A percentile compares a stretch with the other conserved stretches of the same genome.
These are phyloP conservation scores for Achatina immaculata DNA, from an alignment of 1,140 invertebrate species.

Conservation along the genomic window DNA sequence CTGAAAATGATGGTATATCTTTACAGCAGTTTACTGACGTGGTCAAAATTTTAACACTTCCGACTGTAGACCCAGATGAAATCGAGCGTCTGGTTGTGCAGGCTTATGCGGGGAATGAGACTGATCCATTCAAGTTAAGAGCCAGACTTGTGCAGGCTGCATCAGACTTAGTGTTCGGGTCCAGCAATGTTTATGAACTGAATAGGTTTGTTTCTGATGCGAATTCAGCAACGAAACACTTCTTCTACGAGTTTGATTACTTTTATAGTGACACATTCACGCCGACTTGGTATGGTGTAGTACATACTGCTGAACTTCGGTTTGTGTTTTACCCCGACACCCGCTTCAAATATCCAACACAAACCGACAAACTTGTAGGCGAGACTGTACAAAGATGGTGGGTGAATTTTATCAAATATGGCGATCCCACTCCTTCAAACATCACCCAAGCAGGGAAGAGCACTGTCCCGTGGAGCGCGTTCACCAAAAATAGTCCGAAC, in stretches of 20 bases:
- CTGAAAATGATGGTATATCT: background rate
- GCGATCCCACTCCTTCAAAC: background rate
- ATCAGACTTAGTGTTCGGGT: background rate
- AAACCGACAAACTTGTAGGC: background rate
- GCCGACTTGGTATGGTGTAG: background rate
- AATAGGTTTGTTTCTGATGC: too few relatives aligned
- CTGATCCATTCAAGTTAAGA: background rate
- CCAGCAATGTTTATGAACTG: background rate
- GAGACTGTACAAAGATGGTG: background rate
- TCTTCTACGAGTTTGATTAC: conserved; percentile 17
- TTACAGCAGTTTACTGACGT: background rate
- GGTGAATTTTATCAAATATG: background rate
- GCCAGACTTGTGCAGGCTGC: background rate
- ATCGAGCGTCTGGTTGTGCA: background rate
- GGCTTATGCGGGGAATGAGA: background rate
- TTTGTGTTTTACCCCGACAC: conserved; percentile 15
- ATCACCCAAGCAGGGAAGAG: too few relatives aligned
- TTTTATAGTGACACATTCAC: background rate
- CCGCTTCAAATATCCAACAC: background rate
- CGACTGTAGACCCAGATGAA: background rate
- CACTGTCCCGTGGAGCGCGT: background rate
- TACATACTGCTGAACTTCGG: background rate
- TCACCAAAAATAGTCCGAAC: background rate
- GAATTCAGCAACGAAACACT: background rate
- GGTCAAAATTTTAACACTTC: background rate